Conservation (phyloP, 2,113 vertebrate species). For the Theristicus caerulescens region DNA sequence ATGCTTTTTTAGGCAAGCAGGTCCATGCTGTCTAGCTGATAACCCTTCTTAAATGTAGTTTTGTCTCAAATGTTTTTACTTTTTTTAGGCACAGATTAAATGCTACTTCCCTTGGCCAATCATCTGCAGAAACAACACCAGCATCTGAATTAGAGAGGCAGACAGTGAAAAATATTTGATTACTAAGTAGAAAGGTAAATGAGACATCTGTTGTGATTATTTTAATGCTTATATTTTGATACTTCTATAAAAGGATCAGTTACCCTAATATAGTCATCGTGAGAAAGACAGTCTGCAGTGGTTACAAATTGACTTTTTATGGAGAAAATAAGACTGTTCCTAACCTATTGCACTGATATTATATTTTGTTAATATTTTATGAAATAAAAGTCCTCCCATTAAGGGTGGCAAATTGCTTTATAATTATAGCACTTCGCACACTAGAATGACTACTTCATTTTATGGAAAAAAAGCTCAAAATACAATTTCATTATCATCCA, state of each 20-base stretch:
- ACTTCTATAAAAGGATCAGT: conserved; percentile 15
- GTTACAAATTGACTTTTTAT: conserved; percentile 79
- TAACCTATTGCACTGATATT: conserved; percentile 80
- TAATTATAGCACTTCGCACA: conserved; percentile 79
- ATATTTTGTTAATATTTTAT: conserved; percentile 85
- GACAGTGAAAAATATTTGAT: conserved; percentile 31
- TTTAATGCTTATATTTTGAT: conserved; percentile 38
- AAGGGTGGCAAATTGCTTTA: conserved; percentile 78
- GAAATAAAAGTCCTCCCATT: conserved; percentile 80
- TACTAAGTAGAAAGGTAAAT: not conserved
- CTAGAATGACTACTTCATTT: conserved; percentile 71
- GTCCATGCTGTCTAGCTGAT: not conserved
- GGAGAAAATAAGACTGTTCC: conserved; percentile 76
- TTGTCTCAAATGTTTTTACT: not conserved
- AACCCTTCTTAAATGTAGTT: not conserved
- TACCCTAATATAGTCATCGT: conserved; percentile 44
- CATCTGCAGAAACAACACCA: not conserved
- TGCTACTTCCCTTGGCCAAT: not conserved
- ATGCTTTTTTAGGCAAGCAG: not conserved
- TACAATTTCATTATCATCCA: conserved; percentile 52
- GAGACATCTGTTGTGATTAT: not conserved
- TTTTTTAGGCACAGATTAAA: not conserved
- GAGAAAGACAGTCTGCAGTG: conserved; percentile 54
- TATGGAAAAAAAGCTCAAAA: conserved; percentile 67
- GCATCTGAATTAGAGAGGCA: not conserved